Conservation (phyloP, 2,113 vertebrate species). For the Myiozetetes cayanensis region DNA sequence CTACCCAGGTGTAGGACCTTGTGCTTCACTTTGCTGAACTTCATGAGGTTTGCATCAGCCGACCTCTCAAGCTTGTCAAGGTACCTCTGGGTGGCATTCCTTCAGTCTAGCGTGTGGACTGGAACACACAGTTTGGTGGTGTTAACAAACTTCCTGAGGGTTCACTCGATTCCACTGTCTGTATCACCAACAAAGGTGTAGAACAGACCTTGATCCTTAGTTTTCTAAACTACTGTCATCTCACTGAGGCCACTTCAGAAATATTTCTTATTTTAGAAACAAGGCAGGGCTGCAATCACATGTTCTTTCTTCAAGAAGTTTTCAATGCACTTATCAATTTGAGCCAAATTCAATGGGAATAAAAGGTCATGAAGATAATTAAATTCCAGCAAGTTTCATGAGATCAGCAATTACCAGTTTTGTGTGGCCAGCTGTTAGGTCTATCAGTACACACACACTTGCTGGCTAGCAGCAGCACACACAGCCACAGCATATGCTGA, state of each 20-base stretch:
- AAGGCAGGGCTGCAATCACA: neutral
- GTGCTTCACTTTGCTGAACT: neutral
- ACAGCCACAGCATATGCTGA: neutral
- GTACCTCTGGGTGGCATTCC: neutral
- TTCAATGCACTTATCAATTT: neutral
- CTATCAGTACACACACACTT: rapidly evolving
- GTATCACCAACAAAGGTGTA: neutral
- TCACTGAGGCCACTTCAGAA: neutral
- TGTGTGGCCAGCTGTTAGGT: conserved; percentile 2
- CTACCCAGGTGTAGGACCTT: too few species aligned
- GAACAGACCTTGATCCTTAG: neutral
- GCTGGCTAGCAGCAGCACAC: neutral
- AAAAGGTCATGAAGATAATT: conserved; percentile 1
- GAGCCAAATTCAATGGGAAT: neutral
- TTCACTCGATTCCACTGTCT: neutral
- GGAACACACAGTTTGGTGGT: rapidly evolving
- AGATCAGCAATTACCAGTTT: conserved; percentile 4
- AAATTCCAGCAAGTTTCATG: conserved; percentile 26
- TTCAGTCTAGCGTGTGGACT: rapidly evolving
- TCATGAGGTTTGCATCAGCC: neutral
- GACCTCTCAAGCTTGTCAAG: neutral
- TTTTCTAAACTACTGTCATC: neutral
- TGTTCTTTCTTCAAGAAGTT: neutral
- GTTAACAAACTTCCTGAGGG: neutral
- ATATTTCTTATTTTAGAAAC: neutral